phyloP scores from a whole-genome alignment of 2,113 vertebrate genomes.

The Haplochromis vanheusdeni region DNA sequence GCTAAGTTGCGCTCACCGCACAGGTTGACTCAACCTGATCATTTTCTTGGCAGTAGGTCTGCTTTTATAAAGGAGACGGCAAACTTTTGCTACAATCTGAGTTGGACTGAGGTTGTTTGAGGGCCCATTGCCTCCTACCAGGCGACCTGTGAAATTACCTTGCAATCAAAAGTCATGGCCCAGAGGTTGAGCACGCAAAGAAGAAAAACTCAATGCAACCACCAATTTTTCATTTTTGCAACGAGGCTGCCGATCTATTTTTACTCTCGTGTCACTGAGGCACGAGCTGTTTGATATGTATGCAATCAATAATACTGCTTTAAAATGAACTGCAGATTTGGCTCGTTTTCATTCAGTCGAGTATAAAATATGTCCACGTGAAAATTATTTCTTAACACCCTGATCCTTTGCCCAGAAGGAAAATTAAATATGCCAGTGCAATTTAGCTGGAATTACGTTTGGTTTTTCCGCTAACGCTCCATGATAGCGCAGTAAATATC shows the following conservation, averaged over 20 bases:
- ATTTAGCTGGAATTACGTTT: not conserved
- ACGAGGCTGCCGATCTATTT: not conserved
- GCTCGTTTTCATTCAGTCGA: not conserved
- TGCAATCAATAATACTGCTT: not conserved
- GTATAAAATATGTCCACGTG: not conserved
- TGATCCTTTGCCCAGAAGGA: not conserved
- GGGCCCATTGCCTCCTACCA: accelerated
- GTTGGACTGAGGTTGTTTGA: not conserved
- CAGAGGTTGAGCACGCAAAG: accelerated
- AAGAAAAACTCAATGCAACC: not conserved
- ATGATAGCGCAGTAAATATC: not conserved
- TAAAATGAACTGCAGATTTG: not conserved
- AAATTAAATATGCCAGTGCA: constrained; percentile 6
- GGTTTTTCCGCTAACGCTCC: not conserved
- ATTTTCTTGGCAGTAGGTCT: not conserved
- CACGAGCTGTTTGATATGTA: not conserved
- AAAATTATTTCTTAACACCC: not conserved
- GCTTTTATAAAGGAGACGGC: not conserved
- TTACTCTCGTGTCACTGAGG: not conserved
- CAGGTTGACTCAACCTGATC: not conserved
- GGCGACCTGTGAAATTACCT: not conserved
- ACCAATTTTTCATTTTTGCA: not conserved
- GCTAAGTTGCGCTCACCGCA: accelerated
- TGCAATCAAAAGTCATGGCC: not conserved
- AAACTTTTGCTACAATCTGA: not conserved